Percentiles rank a stretch among this genome's conserved stretches.
Conservation (phyloP, 2,113 vertebrate species). For the Xiphias gladius region DNA sequence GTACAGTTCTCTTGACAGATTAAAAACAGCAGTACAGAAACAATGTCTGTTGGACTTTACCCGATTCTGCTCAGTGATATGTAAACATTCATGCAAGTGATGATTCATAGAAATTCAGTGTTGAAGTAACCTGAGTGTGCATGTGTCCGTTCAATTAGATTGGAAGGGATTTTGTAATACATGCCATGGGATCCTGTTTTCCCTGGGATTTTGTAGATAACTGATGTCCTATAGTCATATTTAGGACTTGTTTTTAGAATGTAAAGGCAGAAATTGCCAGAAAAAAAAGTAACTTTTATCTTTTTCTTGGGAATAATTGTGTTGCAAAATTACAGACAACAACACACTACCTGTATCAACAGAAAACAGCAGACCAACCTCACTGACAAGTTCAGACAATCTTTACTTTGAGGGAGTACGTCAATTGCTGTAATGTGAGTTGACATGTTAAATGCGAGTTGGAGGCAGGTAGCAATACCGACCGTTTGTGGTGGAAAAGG, state of each 20-base stretch:
- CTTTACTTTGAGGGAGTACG: conserved; percentile 5
- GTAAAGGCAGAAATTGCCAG: neutral
- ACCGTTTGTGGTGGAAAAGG: neutral
- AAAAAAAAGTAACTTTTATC: no score
- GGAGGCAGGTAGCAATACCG: neutral
- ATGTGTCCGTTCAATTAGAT: neutral
- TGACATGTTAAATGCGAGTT: neutral
- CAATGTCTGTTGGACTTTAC: neutral
- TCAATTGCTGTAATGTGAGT: neutral
- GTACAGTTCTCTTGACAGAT: neutral
- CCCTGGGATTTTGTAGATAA: neutral
- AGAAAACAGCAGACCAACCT: neutral
- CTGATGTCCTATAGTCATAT: neutral
- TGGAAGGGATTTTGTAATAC: neutral
- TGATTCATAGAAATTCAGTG: neutral
- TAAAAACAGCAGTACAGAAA: neutral
- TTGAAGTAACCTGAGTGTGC: neutral
- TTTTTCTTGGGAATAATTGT: neutral
- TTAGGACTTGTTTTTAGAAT: neutral
- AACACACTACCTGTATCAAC: neutral
- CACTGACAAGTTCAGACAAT: neutral
- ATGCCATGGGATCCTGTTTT: neutral
- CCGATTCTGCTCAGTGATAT: conserved; percentile 1
- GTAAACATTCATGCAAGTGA: neutral
- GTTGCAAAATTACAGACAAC: neutral